Evolutionary conservation across 2,797 vertebrate species (phyloP), one percentile per base, ranked within the genome.

Genomic region (Agapornis canus): DNA sequence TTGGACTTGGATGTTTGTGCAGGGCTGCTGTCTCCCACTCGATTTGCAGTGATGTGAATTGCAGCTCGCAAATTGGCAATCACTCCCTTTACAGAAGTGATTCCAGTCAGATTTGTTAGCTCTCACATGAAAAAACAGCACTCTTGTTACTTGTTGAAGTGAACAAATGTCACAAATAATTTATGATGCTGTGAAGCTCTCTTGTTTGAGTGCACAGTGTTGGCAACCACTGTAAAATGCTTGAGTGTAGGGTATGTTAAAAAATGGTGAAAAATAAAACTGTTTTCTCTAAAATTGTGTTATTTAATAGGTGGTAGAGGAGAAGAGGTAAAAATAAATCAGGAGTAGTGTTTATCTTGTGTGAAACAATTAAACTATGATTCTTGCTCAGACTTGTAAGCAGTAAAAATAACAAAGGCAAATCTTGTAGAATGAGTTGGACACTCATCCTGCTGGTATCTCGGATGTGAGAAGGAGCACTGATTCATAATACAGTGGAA

Each of bases 361-460:
- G n/a, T 68, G 86, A 48, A 73, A 56, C 32, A 35, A 4, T 23
- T 73, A 35, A 22, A 4, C 21, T 73, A 9, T 0, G 1, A 22
- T 40, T 61, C 17, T 11, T 32, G 45, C 12, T 79, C 10, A 8
- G 73, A 88, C 73, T 19, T 64, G 13, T 18, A 64, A 73, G n/a
- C 15, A 32, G 37, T 73, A 65, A 77, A 76, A 86, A 14, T 68
- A 39, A 61, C 2, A 1, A 90, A 68, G 25, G 22, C 22, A 6
- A 52, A 1, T 65, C 20, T 61, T 52, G 10, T 7, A 10, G 79
- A 82, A 57, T 11, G 51, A 51, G 22, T 77, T 57, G 59, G 78
- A 51, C 0, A 0, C 35, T 63, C 5, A 2, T 37, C 48, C 4
- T 17, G n/a, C 56, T 71, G 45, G 2, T 40, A 5, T 63, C 78